Evolutionary conservation across 2,888 invertebrate species (phyloP).

Genomic region (Eurytoma adleriae): DNA sequence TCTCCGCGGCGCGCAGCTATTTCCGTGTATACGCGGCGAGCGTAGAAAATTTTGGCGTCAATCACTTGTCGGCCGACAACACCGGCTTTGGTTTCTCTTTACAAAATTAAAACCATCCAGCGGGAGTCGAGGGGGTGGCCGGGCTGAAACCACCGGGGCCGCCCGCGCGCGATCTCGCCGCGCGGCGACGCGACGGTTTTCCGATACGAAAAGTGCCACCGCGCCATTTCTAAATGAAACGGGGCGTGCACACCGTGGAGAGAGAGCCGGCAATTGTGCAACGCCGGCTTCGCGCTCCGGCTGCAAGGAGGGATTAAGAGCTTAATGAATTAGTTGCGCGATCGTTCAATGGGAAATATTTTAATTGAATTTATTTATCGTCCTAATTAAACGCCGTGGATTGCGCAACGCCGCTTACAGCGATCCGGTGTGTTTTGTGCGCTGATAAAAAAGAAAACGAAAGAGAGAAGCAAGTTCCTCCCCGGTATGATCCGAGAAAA

Average conservation of each 20-base stretch:
- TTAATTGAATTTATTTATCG: no score
- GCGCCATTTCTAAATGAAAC: conserved; percentile 54
- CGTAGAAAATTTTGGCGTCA: conserved; percentile 47
- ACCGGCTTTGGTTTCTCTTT: conserved; percentile 50
- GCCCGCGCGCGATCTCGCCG: conserved; percentile 25
- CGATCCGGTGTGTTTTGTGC: no score
- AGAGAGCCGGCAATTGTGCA: conserved; percentile 1
- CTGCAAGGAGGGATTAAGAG: conserved; percentile 6
- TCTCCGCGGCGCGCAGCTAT: conserved; percentile 35
- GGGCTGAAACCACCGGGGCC: background rate
- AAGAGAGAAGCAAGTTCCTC: no score
- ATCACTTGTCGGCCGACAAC: conserved; percentile 40
- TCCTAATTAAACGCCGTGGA: no score
- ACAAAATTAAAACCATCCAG: conserved; percentile 55
- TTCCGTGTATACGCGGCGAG: background rate
- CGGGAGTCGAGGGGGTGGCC: conserved; percentile 12
- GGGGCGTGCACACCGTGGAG: conserved; percentile 35
- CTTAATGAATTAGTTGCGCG: background rate
- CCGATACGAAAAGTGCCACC: conserved; percentile 48
- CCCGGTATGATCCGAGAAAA: background rate
- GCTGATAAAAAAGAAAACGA: no score
- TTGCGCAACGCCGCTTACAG: no score
- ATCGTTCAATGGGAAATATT: no score
- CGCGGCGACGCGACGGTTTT: conserved; percentile 48
- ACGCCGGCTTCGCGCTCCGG: no score